phyloP scores from a whole-genome alignment of 92 coral and sea anemone species.

The Galaxea fascicularis region DNA sequence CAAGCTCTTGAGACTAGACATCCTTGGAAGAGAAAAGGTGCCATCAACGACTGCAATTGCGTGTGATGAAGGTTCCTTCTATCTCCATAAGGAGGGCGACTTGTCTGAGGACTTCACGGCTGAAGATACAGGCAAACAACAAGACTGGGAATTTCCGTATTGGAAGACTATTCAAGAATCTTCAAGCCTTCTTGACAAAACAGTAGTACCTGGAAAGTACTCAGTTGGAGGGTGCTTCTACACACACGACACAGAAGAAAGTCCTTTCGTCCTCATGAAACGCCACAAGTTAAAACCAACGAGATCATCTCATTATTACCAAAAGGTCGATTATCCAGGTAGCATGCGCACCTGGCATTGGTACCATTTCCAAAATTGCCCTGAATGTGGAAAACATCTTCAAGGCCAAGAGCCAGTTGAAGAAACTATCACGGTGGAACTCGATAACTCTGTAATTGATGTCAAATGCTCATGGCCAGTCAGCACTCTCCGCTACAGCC shows the following conservation, averaged over 20 bases:
- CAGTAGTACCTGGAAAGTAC: conserved; percentile 44
- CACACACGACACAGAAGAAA: conserved; percentile 40
- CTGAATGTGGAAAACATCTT: conserved; percentile 42
- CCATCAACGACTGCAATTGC: not conserved
- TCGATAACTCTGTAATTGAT: not conserved
- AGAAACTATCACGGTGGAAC: not conserved
- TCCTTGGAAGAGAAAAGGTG: not conserved
- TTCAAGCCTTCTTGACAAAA: conserved; percentile 28
- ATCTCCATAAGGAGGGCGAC: not conserved
- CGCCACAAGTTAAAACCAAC: not conserved
- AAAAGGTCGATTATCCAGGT: not conserved
- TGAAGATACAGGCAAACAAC: not conserved
- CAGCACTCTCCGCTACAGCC: not conserved
- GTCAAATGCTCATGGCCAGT: conserved; percentile 30
- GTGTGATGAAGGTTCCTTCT: conserved; percentile 29
- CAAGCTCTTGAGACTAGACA: conserved; percentile 50
- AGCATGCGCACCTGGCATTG: conserved; percentile 59
- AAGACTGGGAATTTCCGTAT: conserved; percentile 36
- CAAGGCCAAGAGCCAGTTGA: conserved; percentile 29
- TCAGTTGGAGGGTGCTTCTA: conserved; percentile 48
- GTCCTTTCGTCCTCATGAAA: conserved; percentile 23
- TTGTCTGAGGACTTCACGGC: not conserved
- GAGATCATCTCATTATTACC: not conserved
- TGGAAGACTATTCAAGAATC: conserved; percentile 49
- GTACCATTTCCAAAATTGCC: conserved; percentile 42